Evolutionary conservation across 2,888 invertebrate species (phyloP), one percentile per base, ranked within the genome.

Genomic region (Chloroclystis v-ata): DNA sequence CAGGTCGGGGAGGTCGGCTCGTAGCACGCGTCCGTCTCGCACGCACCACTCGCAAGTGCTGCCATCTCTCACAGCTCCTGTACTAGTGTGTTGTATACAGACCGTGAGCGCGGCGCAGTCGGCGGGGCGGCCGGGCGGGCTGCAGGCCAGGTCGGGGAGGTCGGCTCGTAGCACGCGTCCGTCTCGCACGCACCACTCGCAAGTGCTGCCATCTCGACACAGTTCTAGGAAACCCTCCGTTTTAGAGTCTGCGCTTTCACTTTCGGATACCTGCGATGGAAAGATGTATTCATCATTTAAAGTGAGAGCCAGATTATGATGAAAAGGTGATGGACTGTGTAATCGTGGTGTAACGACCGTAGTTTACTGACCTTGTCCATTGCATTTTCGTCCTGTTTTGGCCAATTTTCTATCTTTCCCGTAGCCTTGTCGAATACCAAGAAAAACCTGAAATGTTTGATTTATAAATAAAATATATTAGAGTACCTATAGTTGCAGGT

Each of bases 361-460:
- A 9, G 2, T 11, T 24, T 37, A 14, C 16, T 8, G 47, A 84
- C 86, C 78, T 84, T 84, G 40, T 85, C 85, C 0, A 61, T 47
- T 16, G 75, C 78, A 1, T 72, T 80, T 9, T 85, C 86, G 28
- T 88, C 84, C 47, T 78, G 80, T 60, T 85, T 86, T 0, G 82
- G 84, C 82, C 82, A 88, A 56, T 88, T 89, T 7, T 86, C 88
- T 2, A 69, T 75, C 60, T 84, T 86, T 0, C 88, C 89, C 28
- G 89, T 88, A 1, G 92, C 90, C 82, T 95, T 95, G 66, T 95
- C 94, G 65, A 96, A 96, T 7, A 94, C 92, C 30, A 94, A 73
- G 72, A 96, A 96, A 67, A 95, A 96, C 47, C 94, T 90, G 82
- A 41, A 35, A 28, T 33, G 28, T 16, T 20, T 6, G 24, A 11